Base-by-base conservation (phyloP, 2,797 vertebrate genomes). In the Acanthornis magna region DNA sequence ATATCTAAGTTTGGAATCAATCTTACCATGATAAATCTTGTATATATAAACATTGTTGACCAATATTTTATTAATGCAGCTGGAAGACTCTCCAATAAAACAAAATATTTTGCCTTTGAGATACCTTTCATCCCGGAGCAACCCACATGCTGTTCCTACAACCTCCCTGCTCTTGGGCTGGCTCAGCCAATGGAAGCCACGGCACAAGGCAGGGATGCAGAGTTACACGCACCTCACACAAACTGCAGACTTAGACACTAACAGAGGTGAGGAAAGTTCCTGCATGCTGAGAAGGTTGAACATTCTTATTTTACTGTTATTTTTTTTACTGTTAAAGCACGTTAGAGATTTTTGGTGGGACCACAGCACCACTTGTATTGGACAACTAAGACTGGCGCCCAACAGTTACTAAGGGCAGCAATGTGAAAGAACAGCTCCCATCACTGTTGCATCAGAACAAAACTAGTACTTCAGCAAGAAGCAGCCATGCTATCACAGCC, bases 51-150 rank as follows among this genome's bases (percentile, higher is more conserved):
- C 51, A 88, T 34, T 81, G 30, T 47, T 91, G 93, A 66, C 48
- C 30, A 43, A 36, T 92, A 93, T 83, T 95, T 95, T 92, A 93
- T 94, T 94, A 85, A 96, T 93, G 61, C 58, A 93, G 87, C 72
- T 94, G 68, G 47, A 91, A 36, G 73, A 72, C n/a, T 80, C 65
- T 48, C 18, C 47, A 93, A 85, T 88, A 78, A 91, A 91, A 40
- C 13, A 91, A 89, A 85, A 83, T 87, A 78, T 92, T 96, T 93
- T 96, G 38, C 78, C 54, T 89, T 63, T 66, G 82, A 63, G 63
- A 50, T 60, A 71, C 30, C 30, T 96, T 74, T 95, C 45, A 68
- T 80, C 47, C 65, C n/a, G 30, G 42, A 89, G 53, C 25, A 91
- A 58, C 16, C 32, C 22, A 10, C 19, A 61, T 11, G 50, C 36